These are phyloP conservation scores for Drosophila picticornis DNA, from an alignment of 2,888 invertebrate species.

Conservation along the genomic window DNA sequence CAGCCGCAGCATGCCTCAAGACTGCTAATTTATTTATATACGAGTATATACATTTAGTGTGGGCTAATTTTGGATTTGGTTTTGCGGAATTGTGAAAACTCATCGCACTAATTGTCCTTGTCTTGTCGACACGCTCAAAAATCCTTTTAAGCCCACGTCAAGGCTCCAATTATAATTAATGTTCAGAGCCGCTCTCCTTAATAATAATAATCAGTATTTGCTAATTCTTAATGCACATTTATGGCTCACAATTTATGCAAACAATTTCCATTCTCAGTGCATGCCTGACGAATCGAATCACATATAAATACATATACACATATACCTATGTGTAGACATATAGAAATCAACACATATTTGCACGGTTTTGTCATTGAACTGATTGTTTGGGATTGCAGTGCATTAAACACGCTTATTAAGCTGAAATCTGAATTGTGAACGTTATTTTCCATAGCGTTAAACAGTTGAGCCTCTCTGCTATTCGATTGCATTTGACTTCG, in stretches of 20 bases:
- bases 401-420: constrained; percentile 32
- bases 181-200: constrained; percentile 25
- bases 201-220: constrained; percentile 30
- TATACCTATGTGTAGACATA: background rate
- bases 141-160: constrained; percentile 69
- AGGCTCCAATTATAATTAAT: constrained; percentile 52
- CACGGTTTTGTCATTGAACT: constrained; percentile 70
- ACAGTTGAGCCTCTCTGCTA: constrained; percentile 2
- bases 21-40: constrained; percentile 73
- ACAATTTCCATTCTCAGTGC: constrained; percentile 48
- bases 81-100: constrained; percentile 67
- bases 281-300: constrained; percentile 7
- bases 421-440: constrained; percentile 67
- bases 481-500: background rate
- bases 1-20: constrained; percentile 14
- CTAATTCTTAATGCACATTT: constrained; percentile 76
- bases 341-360: constrained; percentile 52
- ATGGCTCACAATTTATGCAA: constrained; percentile 74
- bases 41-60: background rate
- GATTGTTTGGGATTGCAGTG: constrained; percentile 55
- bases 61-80: constrained; percentile 62
- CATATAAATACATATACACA: background rate
- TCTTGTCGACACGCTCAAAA: constrained; percentile 36
- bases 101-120: constrained; percentile 68
- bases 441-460: constrained; percentile 46